Percentiles rank a stretch among this genome's conserved stretches.
Evolutionary conservation across 2,797 vertebrate species (phyloP).

Genomic region (Takifugu ocellatus): DNA sequence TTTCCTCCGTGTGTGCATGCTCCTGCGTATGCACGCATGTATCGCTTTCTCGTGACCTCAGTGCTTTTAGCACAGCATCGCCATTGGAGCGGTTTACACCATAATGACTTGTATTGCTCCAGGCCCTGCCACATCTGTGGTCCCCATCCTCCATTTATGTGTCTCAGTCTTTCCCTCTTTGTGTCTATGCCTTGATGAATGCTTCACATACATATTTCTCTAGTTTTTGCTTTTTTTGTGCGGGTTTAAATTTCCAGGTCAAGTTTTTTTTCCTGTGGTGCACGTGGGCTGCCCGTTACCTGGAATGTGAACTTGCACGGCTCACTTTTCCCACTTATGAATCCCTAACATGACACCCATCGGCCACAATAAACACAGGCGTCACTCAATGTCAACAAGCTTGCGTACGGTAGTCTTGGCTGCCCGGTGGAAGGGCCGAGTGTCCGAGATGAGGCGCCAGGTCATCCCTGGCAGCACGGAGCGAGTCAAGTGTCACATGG

Average conservation of each 20-base stretch:
- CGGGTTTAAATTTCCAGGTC: neutral
- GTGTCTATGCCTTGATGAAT: slow-evolving; percentile 35
- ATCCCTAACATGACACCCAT: slow-evolving; percentile 67
- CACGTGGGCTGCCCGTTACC: neutral
- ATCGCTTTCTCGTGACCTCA: slow-evolving; percentile 65
- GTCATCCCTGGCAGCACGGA: slow-evolving; percentile 43
- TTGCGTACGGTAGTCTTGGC: slow-evolving; percentile 34
- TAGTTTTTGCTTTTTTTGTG: slow-evolving; percentile 29
- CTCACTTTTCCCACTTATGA: slow-evolving; percentile 47
- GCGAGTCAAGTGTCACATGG: slow-evolving; percentile 59
- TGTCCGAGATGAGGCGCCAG: slow-evolving; percentile 34
- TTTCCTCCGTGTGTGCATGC: slow-evolving; percentile 55
- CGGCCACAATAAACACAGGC: slow-evolving; percentile 64
- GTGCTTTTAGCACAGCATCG: slow-evolving; percentile 63
- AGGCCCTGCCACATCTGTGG: slow-evolving; percentile 77
- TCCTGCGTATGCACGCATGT: slow-evolving; percentile 49
- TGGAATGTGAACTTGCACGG: slow-evolving; percentile 15
- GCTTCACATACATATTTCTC: slow-evolving; percentile 21
- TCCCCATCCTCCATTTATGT: slow-evolving; percentile 63
- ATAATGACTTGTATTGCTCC: slow-evolving; percentile 80
- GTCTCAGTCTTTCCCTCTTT: slow-evolving; percentile 58
- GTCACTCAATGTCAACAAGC: slow-evolving; percentile 67
- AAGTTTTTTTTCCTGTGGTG: neutral
- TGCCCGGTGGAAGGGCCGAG: slow-evolving; percentile 28
- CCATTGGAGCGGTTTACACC: slow-evolving; percentile 74